Conservation (phyloP, 2,797 vertebrate species). For the Petrocephalus sullivani region DNA sequence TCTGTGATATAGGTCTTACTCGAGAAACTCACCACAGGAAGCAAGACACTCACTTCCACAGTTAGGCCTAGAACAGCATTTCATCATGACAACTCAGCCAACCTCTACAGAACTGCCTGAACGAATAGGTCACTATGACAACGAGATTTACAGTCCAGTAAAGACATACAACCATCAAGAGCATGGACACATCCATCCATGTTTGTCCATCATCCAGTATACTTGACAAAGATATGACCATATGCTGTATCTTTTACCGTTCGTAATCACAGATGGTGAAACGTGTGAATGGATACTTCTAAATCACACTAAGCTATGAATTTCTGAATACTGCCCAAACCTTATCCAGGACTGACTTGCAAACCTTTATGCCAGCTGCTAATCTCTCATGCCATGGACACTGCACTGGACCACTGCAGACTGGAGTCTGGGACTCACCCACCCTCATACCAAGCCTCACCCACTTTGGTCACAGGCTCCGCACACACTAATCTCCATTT, state of each 20-base stretch:
- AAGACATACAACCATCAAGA: background rate
- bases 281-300: slow-evolving; percentile 6
- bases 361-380: background rate
- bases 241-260: slow-evolving; percentile 18
- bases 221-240: background rate
- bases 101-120: background rate
- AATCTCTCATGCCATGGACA: background rate
- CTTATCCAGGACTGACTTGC: background rate
- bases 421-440: slow-evolving; percentile 2
- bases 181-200: background rate
- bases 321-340: slow-evolving; percentile 13
- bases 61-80: background rate
- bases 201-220: background rate
- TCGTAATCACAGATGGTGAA: slow-evolving; percentile 5
- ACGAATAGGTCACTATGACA: background rate
- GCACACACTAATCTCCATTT: slow-evolving; percentile 2
- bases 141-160: background rate
- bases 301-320: slow-evolving; percentile 24
- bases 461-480: background rate
- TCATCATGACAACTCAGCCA: slow-evolving; percentile 1
- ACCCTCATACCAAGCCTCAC: slow-evolving; percentile 19
- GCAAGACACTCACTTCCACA: background rate
- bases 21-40: background rate
- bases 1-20: background rate
- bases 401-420: background rate